These are phyloP conservation scores for Vireo altiloquus DNA, from an alignment of 2,113 vertebrate species.

Conservation along the genomic window DNA sequence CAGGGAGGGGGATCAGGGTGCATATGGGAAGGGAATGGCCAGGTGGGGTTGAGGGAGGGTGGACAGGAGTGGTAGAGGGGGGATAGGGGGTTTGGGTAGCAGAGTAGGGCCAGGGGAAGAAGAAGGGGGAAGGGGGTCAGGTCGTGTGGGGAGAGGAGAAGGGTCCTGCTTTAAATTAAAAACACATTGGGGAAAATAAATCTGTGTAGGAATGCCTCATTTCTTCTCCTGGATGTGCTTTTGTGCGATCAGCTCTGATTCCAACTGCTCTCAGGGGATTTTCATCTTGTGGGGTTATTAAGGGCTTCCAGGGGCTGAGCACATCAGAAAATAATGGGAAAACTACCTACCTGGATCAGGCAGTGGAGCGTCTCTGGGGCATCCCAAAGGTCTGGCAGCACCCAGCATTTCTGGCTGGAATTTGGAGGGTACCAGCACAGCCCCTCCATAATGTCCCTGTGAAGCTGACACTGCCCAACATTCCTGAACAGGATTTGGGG, in stretches of 20 bases:
- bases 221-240: background rate
- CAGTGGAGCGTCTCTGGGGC: background rate
- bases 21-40: too few species aligned
- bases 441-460: background rate
- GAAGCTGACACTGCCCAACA: background rate
- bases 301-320: background rate
- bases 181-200: background rate
- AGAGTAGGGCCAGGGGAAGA: background rate
- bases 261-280: background rate
- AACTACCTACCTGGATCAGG: background rate
- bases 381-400: background rate
- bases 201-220: background rate
- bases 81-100: background rate
- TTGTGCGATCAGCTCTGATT: background rate
- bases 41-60: too few species aligned
- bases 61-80: too few species aligned
- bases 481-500: background rate
- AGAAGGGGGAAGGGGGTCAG: background rate
- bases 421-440: background rate
- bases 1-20: too few species aligned
- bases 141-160: background rate
- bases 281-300: background rate
- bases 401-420: background rate
- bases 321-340: background rate
- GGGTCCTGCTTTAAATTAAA: background rate